These are phyloP conservation scores for Anastatus disparis DNA, from an alignment of 1,140 invertebrate species.

Conservation along the genomic window DNA sequence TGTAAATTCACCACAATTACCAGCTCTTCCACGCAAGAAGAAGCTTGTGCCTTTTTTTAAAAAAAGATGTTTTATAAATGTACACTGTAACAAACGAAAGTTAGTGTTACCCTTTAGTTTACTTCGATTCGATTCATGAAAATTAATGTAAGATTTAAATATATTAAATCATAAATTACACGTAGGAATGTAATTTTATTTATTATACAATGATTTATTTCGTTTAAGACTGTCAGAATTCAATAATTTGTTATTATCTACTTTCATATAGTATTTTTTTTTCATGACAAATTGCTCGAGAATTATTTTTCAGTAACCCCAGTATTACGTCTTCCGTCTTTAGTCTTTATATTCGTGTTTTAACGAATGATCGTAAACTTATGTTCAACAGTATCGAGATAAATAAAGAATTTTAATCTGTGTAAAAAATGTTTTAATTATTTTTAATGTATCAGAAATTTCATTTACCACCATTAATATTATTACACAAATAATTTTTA, in stretches of 20 bases:
- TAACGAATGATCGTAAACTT: neutral
- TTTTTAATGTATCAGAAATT: neutral
- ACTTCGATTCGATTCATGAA: no score
- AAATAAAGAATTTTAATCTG: slow-evolving; percentile 21
- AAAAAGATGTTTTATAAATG: neutral
- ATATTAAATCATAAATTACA: neutral
- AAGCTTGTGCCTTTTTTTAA: neutral
- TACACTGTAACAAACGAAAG: neutral
- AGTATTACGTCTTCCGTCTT: slow-evolving; percentile 16
- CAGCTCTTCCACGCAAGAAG: neutral
- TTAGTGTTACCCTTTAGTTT: neutral
- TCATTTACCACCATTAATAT: no score
- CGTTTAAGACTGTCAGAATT: slow-evolving; percentile 6
- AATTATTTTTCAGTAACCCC: neutral
- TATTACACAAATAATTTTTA: no score
- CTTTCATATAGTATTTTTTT: neutral
- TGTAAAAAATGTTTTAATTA: neutral
- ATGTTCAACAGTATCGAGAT: neutral
- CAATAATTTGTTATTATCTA: neutral
- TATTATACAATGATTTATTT: neutral
- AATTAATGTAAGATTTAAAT: neutral
- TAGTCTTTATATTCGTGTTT: neutral
- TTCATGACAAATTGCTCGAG: neutral
- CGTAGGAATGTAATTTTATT: no score
- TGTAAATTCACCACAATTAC: neutral